Conservation (phyloP, 2,113 vertebrate genomes). For the Poeciliopsis turrubarensis region DNA sequence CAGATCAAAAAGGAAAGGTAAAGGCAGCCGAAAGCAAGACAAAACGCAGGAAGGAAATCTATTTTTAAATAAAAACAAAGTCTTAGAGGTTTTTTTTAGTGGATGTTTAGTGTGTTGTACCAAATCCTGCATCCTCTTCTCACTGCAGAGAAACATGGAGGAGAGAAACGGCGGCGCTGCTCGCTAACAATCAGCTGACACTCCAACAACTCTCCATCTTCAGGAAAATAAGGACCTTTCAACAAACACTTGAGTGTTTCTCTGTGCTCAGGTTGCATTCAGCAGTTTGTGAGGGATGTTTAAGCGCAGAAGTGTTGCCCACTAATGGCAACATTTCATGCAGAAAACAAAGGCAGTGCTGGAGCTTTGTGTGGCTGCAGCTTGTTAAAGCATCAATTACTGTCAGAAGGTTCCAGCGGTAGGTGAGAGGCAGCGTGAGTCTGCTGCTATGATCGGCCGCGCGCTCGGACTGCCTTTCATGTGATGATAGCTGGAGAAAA, state of each 20-base stretch:
- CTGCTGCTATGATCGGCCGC: conserved; percentile 28
- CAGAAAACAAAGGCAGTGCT: conserved; percentile 37
- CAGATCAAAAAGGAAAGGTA: conserved; percentile 19
- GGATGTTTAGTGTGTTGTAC: conserved; percentile 27
- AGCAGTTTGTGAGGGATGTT: conserved; percentile 27
- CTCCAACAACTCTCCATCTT: conserved; percentile 24
- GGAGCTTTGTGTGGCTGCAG: conserved; percentile 23
- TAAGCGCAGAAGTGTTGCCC: conserved; percentile 11
- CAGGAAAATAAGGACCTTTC: conserved; percentile 17
- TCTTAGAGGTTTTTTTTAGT: conserved; percentile 15
- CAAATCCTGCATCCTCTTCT: conserved; percentile 52
- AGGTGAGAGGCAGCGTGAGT: conserved; percentile 29
- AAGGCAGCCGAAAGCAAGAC: conserved; percentile 3
- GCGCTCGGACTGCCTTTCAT: conserved; percentile 19
- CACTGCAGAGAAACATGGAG: conserved; percentile 5
- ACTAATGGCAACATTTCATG: conserved; percentile 35
- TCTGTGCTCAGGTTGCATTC: not conserved
- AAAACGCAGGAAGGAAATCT: conserved; percentile 13
- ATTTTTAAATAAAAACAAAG: conserved; percentile 53
- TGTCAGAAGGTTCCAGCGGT: conserved; percentile 32
- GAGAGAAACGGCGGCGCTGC: conserved; percentile 17
- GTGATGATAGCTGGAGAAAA: not conserved
- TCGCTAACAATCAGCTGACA: conserved; percentile 27
- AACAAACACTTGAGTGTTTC: conserved; percentile 26
- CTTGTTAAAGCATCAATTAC: conserved; percentile 46